Evolutionary conservation across 2,113 vertebrate genomes (phyloP), one percentile per base, ranked within the genome.

Genomic region (Mus spicilegus): DNA sequence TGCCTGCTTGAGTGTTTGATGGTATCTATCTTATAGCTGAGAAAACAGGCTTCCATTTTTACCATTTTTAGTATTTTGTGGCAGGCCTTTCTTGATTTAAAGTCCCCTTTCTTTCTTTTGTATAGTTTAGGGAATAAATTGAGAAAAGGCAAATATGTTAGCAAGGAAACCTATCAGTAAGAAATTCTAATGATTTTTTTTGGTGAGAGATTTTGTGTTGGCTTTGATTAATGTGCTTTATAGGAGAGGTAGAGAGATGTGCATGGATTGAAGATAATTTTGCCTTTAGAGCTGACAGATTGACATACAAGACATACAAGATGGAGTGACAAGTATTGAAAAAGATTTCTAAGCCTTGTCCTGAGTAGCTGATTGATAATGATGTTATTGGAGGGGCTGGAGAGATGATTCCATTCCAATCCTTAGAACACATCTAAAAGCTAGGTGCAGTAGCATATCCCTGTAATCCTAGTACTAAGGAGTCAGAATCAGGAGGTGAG

Each of bases 41-140:
- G 36, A 91, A 95, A 96, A 95, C 42, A 97, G 28, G 26, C 86
- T 96, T 97, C 77, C 22, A 33, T 89, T 54, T 86, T 93, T 49
- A 94, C 39, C 39, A 89, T 2, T 80, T 70, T 81, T 58, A 86
- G n/a, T 49, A 63, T 14, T 9, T 89, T 92, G 1, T 93, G 56
- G 42, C 65, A 77, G n/a, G 13, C 95, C 63, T 95, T 96, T 94
- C 65, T 89, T 51, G 30, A 73, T 69, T 78, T 89, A 86, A 89
- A 77, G 51, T 39, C 19, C 82, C 5, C 78, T 78, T 19, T 94
- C 12, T 96, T 96, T 72, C 36, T 19, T 16, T 54, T 95, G 12
- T 78, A 61, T 77, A 86, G 63, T 61, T 87, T 51, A 51, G 30
- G 56, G 33, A 90, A 24, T 65, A 86, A 28, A 78, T 42, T 85